A percentile compares a stretch with the other conserved stretches of the same genome.
These are phyloP conservation scores for Drosophila watanabei DNA, from an alignment of 1,140 invertebrate genomes.

Conservation along the genomic window DNA sequence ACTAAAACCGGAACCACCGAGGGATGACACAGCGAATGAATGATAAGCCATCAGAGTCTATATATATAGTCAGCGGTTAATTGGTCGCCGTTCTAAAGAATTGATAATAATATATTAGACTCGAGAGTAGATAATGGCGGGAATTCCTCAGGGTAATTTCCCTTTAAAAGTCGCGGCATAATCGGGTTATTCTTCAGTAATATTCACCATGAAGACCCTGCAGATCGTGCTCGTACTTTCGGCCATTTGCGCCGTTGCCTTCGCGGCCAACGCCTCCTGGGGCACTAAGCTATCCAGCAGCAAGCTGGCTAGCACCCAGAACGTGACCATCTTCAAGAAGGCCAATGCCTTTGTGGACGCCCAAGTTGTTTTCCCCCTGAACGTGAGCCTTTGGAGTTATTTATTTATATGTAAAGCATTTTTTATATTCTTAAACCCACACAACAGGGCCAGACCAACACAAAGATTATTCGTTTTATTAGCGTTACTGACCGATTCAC, in stretches of 20 bases:
- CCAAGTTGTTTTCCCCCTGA: constrained; percentile 25
- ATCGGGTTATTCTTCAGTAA: not conserved
- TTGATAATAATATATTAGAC: constrained; percentile 26
- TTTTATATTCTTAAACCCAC: not conserved
- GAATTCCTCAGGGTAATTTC: not conserved
- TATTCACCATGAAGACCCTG: constrained; percentile 33
- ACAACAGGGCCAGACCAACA: constrained; percentile 61
- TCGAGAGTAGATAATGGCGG: constrained; percentile 18
- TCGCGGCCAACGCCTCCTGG: constrained; percentile 50
- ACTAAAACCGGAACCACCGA: constrained; percentile 1
- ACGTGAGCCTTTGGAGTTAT: constrained; percentile 21
- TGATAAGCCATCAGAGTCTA: constrained; percentile 26
- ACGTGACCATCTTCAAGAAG: constrained; percentile 32
- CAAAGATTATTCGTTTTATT: constrained; percentile 51
- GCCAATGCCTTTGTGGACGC: constrained; percentile 13
- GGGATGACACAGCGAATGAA: constrained; percentile 16
- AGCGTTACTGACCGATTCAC: constrained; percentile 56
- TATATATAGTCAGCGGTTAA: constrained; percentile 21
- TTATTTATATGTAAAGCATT: not conserved
- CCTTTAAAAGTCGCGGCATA: constrained; percentile 13
- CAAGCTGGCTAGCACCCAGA: constrained; percentile 34
- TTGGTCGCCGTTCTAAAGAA: constrained; percentile 27
- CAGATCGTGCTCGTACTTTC: constrained; percentile 44
- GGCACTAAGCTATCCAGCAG: constrained; percentile 42
- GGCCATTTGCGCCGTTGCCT: constrained; percentile 44